phyloP scores from a whole-genome alignment of 2,888 invertebrate species.

The Anaspis maculata region DNA sequence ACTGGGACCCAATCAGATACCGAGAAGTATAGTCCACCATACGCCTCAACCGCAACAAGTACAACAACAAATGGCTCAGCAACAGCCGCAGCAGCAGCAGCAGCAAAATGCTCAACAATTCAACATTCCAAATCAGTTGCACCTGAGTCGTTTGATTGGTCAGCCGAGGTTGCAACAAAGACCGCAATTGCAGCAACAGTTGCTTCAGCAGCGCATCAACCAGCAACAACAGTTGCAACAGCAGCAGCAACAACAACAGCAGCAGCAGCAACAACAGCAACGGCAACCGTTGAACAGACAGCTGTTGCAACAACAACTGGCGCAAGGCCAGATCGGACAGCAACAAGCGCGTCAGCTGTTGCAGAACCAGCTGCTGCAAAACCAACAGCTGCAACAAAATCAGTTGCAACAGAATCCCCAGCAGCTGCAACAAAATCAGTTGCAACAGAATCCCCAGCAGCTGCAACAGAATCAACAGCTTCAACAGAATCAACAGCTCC shows the following conservation, averaged over 20 bases:
- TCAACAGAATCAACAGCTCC: conserved; percentile 14
- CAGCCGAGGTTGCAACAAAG: conserved; percentile 21
- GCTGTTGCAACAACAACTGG: conserved; percentile 30
- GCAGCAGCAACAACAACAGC: conserved; percentile 33
- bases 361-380: conserved; percentile 22
- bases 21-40: conserved; percentile 39
- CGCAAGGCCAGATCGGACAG: no score
- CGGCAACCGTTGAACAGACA: no score
- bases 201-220: conserved; percentile 33
- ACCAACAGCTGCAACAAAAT: neutral
- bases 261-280: conserved; percentile 44
- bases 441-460: conserved; percentile 23
- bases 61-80: conserved; percentile 32
- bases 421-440: conserved; percentile 19
- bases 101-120: conserved; percentile 18
- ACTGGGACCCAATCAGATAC: conserved; percentile 22
- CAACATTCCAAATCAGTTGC: conserved; percentile 16
- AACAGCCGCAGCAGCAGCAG: conserved; percentile 24
- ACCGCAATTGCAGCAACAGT: conserved; percentile 34
- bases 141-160: conserved; percentile 29
- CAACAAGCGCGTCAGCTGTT: conserved; percentile 23
- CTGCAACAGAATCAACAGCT: conserved; percentile 15
- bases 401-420: neutral
- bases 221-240: conserved; percentile 26
- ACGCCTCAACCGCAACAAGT: conserved; percentile 36